Evolutionary conservation across 1,140 invertebrate genomes (phyloP), one percentile per base, ranked within the genome.

Genomic region (Trichoplusia ni): DNA sequence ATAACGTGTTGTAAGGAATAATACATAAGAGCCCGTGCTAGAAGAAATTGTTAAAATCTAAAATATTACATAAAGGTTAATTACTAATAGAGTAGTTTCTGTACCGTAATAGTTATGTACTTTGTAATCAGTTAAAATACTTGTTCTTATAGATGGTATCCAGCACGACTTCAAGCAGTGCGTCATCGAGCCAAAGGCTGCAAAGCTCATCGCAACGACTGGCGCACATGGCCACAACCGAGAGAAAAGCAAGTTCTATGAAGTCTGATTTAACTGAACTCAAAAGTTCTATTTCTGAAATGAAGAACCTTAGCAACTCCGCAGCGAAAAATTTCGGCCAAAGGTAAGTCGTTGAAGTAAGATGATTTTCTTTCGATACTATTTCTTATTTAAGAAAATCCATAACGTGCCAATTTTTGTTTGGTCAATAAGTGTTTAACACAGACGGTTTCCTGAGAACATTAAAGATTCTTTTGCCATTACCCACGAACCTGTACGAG

Each of bases 271-370:
- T 95, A 37, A 93, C 92, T 63, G 94, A 95, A 69, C 91, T 96
- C 37, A 94, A 95, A 84, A 94, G 93, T 76, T 94, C 94, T 72
- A 95, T 96, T 84, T 94, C 94, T 18, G 95, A 95, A 91, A 95
- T 96, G 92, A 95, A 95, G 79, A 88, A 92, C 69, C 73, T 92
- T 33, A 92, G 92, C 74, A 92, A 87, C 60, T 79, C 86, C 35
- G 87, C 90, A 60, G 85, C 91, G 64, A 76, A 92, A 63, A 90
- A 90, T 75, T 89, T 93, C 68, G 87, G 90, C 71, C 84, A 92
- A 69, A 90, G 91, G 92, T 92, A 63, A 77, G 82, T 77, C 25
- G 47, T 44, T 29, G 16, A 61, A 56, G 47, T 59, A 62, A 56
- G 67, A 63, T 65, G 74, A 69, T 71, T 71, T 72, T 25, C 47